Conservation (phyloP, 2,888 invertebrate species). For the Seladonia tumulorum region DNA sequence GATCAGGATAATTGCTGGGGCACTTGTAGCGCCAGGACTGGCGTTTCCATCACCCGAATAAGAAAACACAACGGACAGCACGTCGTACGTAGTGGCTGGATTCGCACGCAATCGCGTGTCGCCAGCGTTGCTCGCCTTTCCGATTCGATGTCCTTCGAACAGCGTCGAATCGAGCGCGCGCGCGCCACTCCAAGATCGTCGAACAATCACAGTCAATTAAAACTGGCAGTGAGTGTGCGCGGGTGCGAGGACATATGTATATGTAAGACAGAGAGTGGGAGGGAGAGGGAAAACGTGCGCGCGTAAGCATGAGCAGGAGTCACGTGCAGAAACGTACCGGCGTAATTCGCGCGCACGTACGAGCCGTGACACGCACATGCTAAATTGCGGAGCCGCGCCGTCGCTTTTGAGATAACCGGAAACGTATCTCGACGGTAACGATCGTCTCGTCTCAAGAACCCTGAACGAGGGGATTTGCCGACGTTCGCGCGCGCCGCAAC, state of each 20-base stretch:
- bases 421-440: conserved; percentile 45
- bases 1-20: conserved; percentile 5
- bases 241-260: not conserved
- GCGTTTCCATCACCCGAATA: not conserved
- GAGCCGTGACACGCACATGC: conserved; percentile 73
- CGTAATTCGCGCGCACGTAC: conserved; percentile 61
- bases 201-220: conserved; percentile 16
- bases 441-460: conserved; percentile 13
- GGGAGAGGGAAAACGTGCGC: too few relatives aligned
- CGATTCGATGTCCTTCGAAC: conserved; percentile 15
- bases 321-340: not conserved
- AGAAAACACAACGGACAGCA: not conserved
- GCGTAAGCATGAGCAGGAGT: not conserved
- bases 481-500: not conserved
- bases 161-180: conserved; percentile 4
- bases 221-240: not conserved
- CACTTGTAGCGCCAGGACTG: not conserved
- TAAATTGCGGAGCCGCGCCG: conserved; percentile 69
- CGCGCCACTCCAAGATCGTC: conserved; percentile 1
- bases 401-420: conserved; percentile 64
- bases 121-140: conserved; percentile 1
- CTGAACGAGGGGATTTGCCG: conserved; percentile 10
- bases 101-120: conserved; percentile 16
- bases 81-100: not conserved
- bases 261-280: too few relatives aligned